Base-by-base conservation (phyloP, 2,113 vertebrate species). In the Daboia siamensis region DNA sequence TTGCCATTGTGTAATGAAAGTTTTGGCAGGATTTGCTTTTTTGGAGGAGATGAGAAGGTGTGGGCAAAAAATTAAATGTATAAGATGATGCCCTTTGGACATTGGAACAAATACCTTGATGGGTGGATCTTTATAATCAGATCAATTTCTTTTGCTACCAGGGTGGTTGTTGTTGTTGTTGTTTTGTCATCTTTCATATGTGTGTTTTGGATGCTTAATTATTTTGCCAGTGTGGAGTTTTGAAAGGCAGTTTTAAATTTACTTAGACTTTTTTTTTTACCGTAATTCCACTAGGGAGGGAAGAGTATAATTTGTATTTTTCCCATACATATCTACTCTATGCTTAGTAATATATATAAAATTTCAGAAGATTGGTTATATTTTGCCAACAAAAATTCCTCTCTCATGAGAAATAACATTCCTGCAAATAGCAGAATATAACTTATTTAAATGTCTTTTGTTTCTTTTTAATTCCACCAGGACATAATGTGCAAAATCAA, bases 1-100 rank as follows among this genome's bases (percentile, higher is more conserved):
- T 98, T 98, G 98, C 99, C 98, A 99, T 99, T 99, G 99, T 99
- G 98, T 99, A 99, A 99, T 99, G 99, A 98, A 99, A 98, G 99
- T 98, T 99, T 98, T 98, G 98, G 99, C 98, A 98, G 98, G 97
- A 98, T 98, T 98, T 97, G 97, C 33, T 98, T 97, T 97, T 97
- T 88, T 97, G 97, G 96, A 97, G 97, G 92, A 90, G 90, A 86
- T 98, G 98, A 96, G 93, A 97, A 98, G 98, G 98, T 98, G 98
- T 98, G 98, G 98, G 98, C 96, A 20, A 88, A 55, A 98, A 97
- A 98, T 97, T 97, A 97, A 97, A 97, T 97, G 97, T 26, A 1
- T 95, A 96, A 97, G 98, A 98, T 98, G 98, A 98, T 98, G 98
- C 97, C 97, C 95, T 97, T 97, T 95, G 96, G 96, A 93, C 93